Base-by-base conservation (phyloP, 1,140 invertebrate species). In the Zaprionus gabonicus region DNA sequence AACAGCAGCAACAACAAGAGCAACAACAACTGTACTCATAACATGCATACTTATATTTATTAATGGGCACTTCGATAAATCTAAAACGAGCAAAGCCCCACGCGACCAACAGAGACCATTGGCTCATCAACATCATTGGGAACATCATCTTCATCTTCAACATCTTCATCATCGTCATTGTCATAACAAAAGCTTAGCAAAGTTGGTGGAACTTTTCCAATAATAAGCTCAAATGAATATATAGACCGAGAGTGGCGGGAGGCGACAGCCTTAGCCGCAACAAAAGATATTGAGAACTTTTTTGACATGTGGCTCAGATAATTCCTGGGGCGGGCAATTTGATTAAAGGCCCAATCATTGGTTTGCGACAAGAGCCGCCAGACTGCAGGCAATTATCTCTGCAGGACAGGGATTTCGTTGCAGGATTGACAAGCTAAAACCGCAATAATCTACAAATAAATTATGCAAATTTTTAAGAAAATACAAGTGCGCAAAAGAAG, bases 201-300 rank as follows among this genome's bases (percentile, higher is more conserved):
- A 84, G 74, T 84, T 76, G 27, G 3, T 55, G 31, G 59, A 90
- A 90, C 85, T 90, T 90, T 90, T 90, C 85, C 81, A 90, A 90
- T 90, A 90, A 90, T 88, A 87, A 76, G 84, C 84, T 88, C 74
- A 87, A 88, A 88, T 87, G 75, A 87, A 87, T 84, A 87, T 84
- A 90, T 84, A 68, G 78, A 77, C 63, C 70, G 49, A 59, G 57
- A 53, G 25, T 7, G 59, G 15, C 53, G 34, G 59, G 44, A 53
- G 23, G 59, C 41, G 71, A 59, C 62, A 78, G 49, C 70, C 38
- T 66, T 49, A 23, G 10, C 38, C 55, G 46, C 20, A 36, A 63
- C 56, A 49, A 65, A 72, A 74, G 49, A 58, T 56, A 62, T 20
- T 25, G 64, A 49, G 34, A 86, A 86, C 76, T 86, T 31, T 69